Evolutionary conservation across 1,140 invertebrate genomes (phyloP), one percentile per base, ranked within the genome.

Genomic region (Drosophila elegans): DNA sequence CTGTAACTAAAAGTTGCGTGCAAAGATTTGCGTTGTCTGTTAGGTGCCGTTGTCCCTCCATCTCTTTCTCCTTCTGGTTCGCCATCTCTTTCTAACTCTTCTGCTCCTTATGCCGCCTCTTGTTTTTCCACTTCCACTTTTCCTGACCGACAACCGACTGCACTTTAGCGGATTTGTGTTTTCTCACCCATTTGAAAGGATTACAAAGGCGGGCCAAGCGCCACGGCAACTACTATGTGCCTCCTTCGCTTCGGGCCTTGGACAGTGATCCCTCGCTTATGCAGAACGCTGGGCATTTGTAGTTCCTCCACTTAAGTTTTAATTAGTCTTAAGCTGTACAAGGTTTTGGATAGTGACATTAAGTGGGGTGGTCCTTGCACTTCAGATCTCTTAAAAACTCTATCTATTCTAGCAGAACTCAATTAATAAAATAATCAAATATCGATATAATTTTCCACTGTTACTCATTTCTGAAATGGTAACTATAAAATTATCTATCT

Each of bases 151-250:
- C 73, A 84, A 74, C 73, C 81, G 81, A 73, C 81, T 86, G 82
- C 82, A 86, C 83, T 86, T 86, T 86, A 81, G 78, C 82, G 82
- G 82, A 86, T 86, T 86, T 86, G 82, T 86, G 82, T 86, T 86
- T 86, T 86, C 83, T 86, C 83, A 80, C 82, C 82, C 82, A 86
- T 86, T 86, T 86, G 83, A 78, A 82, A 73, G 82, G 82, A 86
- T 86, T 86, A 86, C 78, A 85, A 80, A 67, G 64, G 74, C 82
- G 74, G 59, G 54, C 44, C 60, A 67, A 76, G 59, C 80, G 64
- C 63, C 63, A 63, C 39, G 62, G 68, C 48, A 74, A 85, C n/a
- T n/a, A 71, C 64, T 52, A 56, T 51, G 9, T 10, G 36, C 36
- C 54, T 42, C 38, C 60, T 60, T 59, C 9, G 16, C 2, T 36